Conservation (phyloP, 2,113 vertebrate genomes). For the Bufo bufo region DNA sequence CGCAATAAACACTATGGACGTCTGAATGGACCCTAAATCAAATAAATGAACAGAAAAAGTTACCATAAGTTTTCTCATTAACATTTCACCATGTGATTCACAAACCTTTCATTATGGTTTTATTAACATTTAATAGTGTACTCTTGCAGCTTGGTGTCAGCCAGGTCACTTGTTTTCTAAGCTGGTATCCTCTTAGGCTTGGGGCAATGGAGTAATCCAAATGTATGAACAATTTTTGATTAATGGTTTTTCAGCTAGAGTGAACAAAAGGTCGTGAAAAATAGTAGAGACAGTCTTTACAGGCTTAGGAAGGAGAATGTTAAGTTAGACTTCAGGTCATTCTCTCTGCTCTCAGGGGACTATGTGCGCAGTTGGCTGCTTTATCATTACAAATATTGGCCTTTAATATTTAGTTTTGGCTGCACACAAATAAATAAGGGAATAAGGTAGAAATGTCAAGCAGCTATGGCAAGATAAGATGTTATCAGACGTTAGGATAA, state of each 20-base stretch:
- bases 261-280: slow-evolving; percentile 38
- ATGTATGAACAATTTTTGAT: slow-evolving; percentile 40
- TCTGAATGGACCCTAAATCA: background rate
- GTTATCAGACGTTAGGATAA: background rate
- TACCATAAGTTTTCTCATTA: slow-evolving; percentile 21
- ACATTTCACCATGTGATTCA: slow-evolving; percentile 15
- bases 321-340: slow-evolving; percentile 1
- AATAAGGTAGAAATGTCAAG: background rate
- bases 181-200: slow-evolving; percentile 19
- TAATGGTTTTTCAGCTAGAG: slow-evolving; percentile 32
- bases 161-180: slow-evolving; percentile 21
- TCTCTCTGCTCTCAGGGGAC: background rate
- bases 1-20: too few species aligned
- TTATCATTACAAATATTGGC: slow-evolving; percentile 2
- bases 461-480: background rate
- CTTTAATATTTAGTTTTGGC: background rate
- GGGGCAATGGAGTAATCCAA: slow-evolving; percentile 30
- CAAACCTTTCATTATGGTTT: background rate
- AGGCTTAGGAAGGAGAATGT: slow-evolving; percentile 16
- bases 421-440: background rate
- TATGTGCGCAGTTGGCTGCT: background rate
- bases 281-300: slow-evolving; percentile 35
- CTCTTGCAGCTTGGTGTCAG: slow-evolving; percentile 7
- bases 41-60: background rate
- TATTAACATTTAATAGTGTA: slow-evolving; percentile 22